Conservation (phyloP, 2,888 invertebrate species). For the Pediacus dermestoides region DNA sequence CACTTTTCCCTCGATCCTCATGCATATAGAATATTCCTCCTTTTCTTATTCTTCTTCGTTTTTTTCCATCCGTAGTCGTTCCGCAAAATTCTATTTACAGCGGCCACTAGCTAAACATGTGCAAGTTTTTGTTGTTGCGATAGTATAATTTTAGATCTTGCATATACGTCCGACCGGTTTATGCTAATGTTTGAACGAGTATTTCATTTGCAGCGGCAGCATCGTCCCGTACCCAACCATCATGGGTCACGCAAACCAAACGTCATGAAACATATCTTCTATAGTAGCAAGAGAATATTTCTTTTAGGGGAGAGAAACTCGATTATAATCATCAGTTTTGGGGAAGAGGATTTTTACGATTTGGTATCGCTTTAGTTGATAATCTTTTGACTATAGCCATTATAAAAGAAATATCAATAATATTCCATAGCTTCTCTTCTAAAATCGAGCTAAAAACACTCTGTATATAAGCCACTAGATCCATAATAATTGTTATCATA, state of each 20-base stretch:
- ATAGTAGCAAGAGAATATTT: too few relatives aligned
- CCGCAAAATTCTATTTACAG: slow-evolving; percentile 40
- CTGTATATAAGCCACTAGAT: too few relatives aligned
- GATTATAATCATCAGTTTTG: too few relatives aligned
- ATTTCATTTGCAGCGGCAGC: slow-evolving; percentile 44
- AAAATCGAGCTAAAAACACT: too few relatives aligned
- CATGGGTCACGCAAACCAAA: slow-evolving; percentile 27
- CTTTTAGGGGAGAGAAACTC: too few relatives aligned
- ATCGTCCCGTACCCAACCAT: slow-evolving; percentile 31
- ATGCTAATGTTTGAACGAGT: slow-evolving; percentile 44
- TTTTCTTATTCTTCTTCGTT: slow-evolving; percentile 12
- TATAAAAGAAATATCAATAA: too few relatives aligned
- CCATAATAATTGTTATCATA: too few relatives aligned
- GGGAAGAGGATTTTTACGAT: too few relatives aligned
- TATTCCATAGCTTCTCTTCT: too few relatives aligned
- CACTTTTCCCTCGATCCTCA: too few relatives aligned
- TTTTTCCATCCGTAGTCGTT: slow-evolving; percentile 12
- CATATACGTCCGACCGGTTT: slow-evolving; percentile 42
- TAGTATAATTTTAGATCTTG: slow-evolving; percentile 45
- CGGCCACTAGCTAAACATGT: slow-evolving; percentile 39
- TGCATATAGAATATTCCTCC: slow-evolving; percentile 10
- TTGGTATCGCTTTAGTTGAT: too few relatives aligned
- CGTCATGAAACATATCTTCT: background rate
- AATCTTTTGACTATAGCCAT: too few relatives aligned
- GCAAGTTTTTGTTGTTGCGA: slow-evolving; percentile 44